A percentile compares a stretch with the other conserved stretches of the same genome.
Conservation (phyloP, 2,888 invertebrate genomes). For the Chorisops tibialis region DNA sequence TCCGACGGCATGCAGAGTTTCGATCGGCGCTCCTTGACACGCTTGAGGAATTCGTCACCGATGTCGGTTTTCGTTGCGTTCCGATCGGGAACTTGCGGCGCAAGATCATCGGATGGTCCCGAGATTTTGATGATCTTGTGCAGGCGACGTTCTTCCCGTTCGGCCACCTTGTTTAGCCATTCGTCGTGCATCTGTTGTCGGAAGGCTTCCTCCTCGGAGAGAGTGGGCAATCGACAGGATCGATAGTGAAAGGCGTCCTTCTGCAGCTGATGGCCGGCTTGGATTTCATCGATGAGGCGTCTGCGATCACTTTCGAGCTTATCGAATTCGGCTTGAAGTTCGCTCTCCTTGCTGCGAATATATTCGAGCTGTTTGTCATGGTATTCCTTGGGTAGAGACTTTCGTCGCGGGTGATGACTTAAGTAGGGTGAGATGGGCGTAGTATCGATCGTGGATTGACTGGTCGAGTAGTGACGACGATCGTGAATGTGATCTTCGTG, state of each 20-base stretch:
- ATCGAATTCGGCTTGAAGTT: slow-evolving; percentile 64
- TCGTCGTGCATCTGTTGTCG: slow-evolving; percentile 82
- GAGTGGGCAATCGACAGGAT: slow-evolving; percentile 50
- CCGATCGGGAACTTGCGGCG: slow-evolving; percentile 35
- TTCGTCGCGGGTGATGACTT: slow-evolving; percentile 43
- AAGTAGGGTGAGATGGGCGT: slow-evolving; percentile 48
- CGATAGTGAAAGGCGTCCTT: slow-evolving; percentile 31
- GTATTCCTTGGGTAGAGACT: slow-evolving; percentile 56
- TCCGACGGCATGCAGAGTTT: slow-evolving; percentile 66
- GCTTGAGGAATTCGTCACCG: slow-evolving; percentile 74
- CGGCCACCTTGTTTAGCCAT: slow-evolving; percentile 74
- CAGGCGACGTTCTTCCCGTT: slow-evolving; percentile 72
- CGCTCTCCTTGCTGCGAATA: slow-evolving; percentile 64
- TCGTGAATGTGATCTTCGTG: not conserved
- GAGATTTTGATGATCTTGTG: slow-evolving; percentile 79
- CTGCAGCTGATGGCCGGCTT: slow-evolving; percentile 32
- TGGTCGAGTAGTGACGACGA: not conserved
- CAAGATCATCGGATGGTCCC: slow-evolving; percentile 50
- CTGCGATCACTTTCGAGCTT: slow-evolving; percentile 60
- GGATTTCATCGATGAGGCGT: slow-evolving; percentile 46
- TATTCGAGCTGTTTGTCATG: slow-evolving; percentile 58
- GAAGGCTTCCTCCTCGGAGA: slow-evolving; percentile 69
- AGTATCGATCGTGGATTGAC: slow-evolving; percentile 46
- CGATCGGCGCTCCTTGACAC: slow-evolving; percentile 68
- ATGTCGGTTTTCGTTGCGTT: slow-evolving; percentile 48